Base-by-base conservation (phyloP, 2,113 vertebrate genomes). In the Sardina pilchardus region DNA sequence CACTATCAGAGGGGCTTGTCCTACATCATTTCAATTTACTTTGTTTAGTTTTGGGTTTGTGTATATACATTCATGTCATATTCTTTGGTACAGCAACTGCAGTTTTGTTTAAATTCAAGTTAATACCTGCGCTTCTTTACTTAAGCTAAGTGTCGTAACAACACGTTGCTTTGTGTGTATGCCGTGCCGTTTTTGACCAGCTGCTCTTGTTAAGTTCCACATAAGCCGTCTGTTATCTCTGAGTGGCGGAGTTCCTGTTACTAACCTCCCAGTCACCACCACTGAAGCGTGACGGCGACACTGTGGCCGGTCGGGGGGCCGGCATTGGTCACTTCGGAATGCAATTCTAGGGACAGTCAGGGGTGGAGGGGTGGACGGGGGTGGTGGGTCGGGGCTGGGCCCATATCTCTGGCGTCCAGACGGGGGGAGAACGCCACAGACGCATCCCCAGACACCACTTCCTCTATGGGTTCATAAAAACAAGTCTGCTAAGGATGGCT, bases 371-470 rank as follows among this genome's bases (percentile, higher is more conserved):
- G 63, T 71, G n/a, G n/a, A 21, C 2, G 6, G 7, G 63, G 24
- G 7, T 71, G 63, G 71, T 17, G 30, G 36, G 12, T 10, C 7
- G 30, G 63, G 63, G 63, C n/a, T 30, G 63, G 24, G 63, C 26
- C 71, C 30, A 30, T 78, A 78, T 78, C 71, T 78, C 26, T 78
- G 30, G 26, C 30, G 36, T 34, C 71, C 71, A 78, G 71, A 78
- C 71, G 36, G 12, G 30, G 4, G 10, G 71, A 34, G 14, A 30
- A 14, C 36, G 63, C 26, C 26, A 71, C 26, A 34, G 63, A 12
- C 63, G n/a, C 63, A 71, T 71, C 71, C 71, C 63, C 63, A 71
- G 63, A 78, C 71, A 78, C 71, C 71, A 36, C 16, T 78, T 78
- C 71, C 71, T 78, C 71, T 78, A 30, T 34, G 71, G 12, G 71